Conservation (phyloP, 2,888 invertebrate species). For the Lypha dubia region DNA sequence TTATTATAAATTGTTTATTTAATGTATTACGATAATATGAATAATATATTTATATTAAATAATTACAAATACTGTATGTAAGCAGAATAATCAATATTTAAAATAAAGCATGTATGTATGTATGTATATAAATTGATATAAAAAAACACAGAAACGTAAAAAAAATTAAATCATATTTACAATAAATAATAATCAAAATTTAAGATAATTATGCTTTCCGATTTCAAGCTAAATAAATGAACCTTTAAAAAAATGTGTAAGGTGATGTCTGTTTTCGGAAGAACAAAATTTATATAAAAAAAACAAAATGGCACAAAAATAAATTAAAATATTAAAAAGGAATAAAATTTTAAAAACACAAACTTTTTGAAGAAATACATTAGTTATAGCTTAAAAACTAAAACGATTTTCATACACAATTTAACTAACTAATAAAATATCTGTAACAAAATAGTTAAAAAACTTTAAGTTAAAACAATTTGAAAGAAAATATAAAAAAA, state of each 20-base stretch:
- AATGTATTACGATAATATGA: conserved; percentile 29
- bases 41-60: conserved; percentile 51
- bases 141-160: conserved; percentile 1
- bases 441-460: background rate
- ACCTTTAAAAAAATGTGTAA: background rate
- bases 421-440: conserved; percentile 41
- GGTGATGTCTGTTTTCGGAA: background rate
- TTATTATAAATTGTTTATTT: conserved; percentile 57
- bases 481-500: background rate
- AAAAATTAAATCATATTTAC: conserved; percentile 59
- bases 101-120: background rate
- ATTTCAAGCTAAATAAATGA: background rate
- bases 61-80: conserved; percentile 63
- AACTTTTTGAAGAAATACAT: background rate
- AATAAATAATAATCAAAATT: background rate
- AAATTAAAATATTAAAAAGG: conserved; percentile 35
- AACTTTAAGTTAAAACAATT: background rate
- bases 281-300: background rate
- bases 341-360: conserved; percentile 19
- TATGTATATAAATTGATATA: background rate
- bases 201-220: background rate
- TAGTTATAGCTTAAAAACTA: conserved; percentile 1
- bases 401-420: conserved; percentile 46
- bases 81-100: conserved; percentile 40
- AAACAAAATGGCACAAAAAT: conserved; percentile 54